A percentile compares a stretch with the other conserved stretches of the same genome.
Evolutionary conservation across 2,888 invertebrate genomes (phyloP).

Genomic region (Netelia virgata): DNA sequence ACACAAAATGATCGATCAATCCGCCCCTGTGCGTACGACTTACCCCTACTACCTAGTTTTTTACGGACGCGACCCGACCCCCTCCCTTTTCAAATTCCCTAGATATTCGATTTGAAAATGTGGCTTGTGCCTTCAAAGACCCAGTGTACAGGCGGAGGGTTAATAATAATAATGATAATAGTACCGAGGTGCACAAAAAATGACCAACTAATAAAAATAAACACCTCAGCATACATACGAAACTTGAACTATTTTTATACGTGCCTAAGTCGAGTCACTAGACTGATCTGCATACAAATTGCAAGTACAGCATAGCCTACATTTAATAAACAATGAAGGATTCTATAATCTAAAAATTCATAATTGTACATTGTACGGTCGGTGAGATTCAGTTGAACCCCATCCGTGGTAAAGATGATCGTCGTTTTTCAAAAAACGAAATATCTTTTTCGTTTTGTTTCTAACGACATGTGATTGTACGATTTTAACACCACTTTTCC

Average conservation of each 20-base stretch:
- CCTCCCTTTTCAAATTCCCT: too few relatives aligned
- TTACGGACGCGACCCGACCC: too few relatives aligned
- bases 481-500: constrained; percentile 81
- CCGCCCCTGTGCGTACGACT: too few relatives aligned
- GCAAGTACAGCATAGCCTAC: neutral
- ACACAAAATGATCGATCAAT: too few relatives aligned
- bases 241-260: too few relatives aligned
- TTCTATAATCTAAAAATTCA: constrained; percentile 43
- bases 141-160: too few relatives aligned
- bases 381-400: constrained; percentile 27
- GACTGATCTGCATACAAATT: neutral
- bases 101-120: too few relatives aligned
- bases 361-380: constrained; percentile 63
- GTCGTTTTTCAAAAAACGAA: neutral
- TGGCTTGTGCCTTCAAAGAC: too few relatives aligned
- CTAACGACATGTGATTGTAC: neutral
- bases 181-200: neutral
- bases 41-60: too few relatives aligned
- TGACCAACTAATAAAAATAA: neutral
- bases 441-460: neutral
- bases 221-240: neutral
- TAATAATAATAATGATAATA: too few relatives aligned
- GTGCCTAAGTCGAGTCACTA: too few relatives aligned
- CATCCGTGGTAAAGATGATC: too few relatives aligned
- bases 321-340: constrained; percentile 4